These are phyloP conservation scores for Drosophila nigromelanica DNA, from an alignment of 1,140 invertebrate species.

Conservation along the genomic window DNA sequence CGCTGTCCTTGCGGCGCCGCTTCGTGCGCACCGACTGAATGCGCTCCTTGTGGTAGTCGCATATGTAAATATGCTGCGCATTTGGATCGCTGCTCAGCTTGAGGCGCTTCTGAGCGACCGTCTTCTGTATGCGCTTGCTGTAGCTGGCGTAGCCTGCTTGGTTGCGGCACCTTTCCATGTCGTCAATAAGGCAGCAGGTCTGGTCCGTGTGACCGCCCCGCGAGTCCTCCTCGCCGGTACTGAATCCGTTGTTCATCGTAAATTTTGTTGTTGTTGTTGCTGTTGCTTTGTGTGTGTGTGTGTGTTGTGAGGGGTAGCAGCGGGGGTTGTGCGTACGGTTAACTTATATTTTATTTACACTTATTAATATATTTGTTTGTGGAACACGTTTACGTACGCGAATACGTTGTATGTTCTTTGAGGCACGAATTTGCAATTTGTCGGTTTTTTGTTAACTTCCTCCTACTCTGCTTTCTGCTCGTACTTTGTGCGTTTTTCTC, in stretches of 20 bases:
- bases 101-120: slow-evolving; percentile 95
- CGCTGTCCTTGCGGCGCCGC: slow-evolving; percentile 94
- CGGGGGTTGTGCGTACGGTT: not conserved
- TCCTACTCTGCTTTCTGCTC: slow-evolving; percentile 24
- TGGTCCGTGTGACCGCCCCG: slow-evolving; percentile 92
- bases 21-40: slow-evolving; percentile 96
- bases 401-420: not conserved
- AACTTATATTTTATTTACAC: slow-evolving; percentile 9
- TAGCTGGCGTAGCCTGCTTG: slow-evolving; percentile 97
- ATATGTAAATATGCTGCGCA: slow-evolving; percentile 97
- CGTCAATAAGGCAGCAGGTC: slow-evolving; percentile 97
- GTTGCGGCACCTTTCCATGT: slow-evolving; percentile 91
- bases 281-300: slow-evolving; percentile 25
- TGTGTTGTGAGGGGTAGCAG: slow-evolving; percentile 5
- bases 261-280: slow-evolving; percentile 22
- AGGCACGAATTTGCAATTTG: slow-evolving; percentile 7
- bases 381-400: slow-evolving; percentile 5
- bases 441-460: slow-evolving; percentile 28
- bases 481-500: slow-evolving; percentile 38
- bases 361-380: not conserved
- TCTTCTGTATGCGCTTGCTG: slow-evolving; percentile 98
- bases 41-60: slow-evolving; percentile 97
- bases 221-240: slow-evolving; percentile 95
- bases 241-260: slow-evolving; percentile 91
- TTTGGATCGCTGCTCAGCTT: slow-evolving; percentile 94